Percentiles rank a stretch among this genome's conserved stretches.
Conservation (phyloP, 2,888 invertebrate species). For the Melanotus villosus region DNA sequence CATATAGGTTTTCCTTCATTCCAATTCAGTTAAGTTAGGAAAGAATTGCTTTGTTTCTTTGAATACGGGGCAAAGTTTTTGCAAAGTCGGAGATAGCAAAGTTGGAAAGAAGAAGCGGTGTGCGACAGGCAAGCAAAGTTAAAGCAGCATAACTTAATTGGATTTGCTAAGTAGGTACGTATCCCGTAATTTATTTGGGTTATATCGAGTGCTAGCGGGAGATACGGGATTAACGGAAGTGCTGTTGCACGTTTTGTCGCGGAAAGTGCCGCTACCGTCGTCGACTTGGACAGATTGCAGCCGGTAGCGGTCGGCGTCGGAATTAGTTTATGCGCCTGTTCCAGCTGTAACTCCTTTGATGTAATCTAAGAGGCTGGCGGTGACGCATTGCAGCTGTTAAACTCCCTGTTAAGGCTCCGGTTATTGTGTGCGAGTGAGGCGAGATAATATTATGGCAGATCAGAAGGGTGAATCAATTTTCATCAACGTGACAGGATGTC, state of each 20-base stretch:
- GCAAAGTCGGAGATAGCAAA: slow-evolving; percentile 20
- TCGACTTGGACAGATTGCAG: slow-evolving; percentile 45
- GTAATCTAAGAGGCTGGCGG: slow-evolving; percentile 50
- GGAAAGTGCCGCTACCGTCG: slow-evolving; percentile 19
- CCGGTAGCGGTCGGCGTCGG: slow-evolving; percentile 40
- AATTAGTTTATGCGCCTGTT: slow-evolving; percentile 54
- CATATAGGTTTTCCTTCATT: slow-evolving; percentile 37
- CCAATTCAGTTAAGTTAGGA: slow-evolving; percentile 33
- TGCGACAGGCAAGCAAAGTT: slow-evolving; percentile 12
- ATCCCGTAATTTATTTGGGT: slow-evolving; percentile 44
- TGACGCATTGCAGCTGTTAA: slow-evolving; percentile 61
- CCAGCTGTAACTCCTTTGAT: slow-evolving; percentile 55
- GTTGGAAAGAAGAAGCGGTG: slow-evolving; percentile 26
- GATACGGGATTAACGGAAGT: slow-evolving; percentile 42
- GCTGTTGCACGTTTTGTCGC: slow-evolving; percentile 30
- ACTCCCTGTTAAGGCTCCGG: slow-evolving; percentile 52
- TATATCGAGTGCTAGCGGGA: slow-evolving; percentile 41
- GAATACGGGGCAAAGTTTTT: slow-evolving; percentile 24
- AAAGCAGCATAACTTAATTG: slow-evolving; percentile 49
- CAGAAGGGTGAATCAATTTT: slow-evolving; percentile 59
- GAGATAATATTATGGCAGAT: slow-evolving; percentile 58
- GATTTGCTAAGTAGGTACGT: slow-evolving; percentile 43
- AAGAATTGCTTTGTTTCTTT: slow-evolving; percentile 39
- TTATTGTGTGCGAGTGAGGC: slow-evolving; percentile 54
- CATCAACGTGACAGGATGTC: slow-evolving; percentile 58